Conservation (phyloP, 2,888 invertebrate genomes). For the Calliphora vomitoria region DNA sequence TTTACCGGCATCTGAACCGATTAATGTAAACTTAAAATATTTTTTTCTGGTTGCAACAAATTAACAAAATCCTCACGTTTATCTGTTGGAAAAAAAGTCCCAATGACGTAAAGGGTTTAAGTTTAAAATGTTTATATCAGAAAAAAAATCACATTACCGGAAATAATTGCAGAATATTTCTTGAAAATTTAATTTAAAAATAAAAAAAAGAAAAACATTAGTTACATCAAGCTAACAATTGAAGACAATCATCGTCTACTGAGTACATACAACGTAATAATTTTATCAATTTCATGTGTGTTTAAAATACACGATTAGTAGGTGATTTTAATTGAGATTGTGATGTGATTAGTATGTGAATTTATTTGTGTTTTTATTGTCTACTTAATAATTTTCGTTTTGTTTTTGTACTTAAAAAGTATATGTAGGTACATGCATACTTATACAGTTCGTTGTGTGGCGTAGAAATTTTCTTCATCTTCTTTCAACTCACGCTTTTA, state of each 20-base stretch:
- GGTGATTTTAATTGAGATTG: conserved; percentile 10
- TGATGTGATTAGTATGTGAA: conserved; percentile 50
- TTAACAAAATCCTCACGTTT: no score
- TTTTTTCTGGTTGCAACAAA: no score
- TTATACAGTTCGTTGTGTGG: neutral
- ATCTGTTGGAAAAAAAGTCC: neutral
- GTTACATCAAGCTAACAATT: conserved; percentile 8
- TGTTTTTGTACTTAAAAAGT: neutral
- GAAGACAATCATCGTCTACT: conserved; percentile 13
- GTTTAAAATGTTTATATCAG: neutral
- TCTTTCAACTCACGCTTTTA: conserved; percentile 49
- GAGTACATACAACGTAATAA: conserved; percentile 13
- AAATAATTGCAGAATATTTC: conserved; percentile 42
- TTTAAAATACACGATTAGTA: conserved; percentile 43
- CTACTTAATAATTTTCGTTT: conserved; percentile 1
- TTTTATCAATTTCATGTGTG: conserved; percentile 30
- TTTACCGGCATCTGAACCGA: no score
- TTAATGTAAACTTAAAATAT: no score
- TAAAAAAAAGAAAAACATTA: conserved; percentile 23
- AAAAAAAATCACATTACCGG: neutral
- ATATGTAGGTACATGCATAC: no score
- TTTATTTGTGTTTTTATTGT: conserved; percentile 27
- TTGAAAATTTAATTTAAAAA: neutral
- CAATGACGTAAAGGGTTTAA: neutral
- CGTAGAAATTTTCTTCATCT: conserved; percentile 20